Conservation (phyloP, 2,113 vertebrate species). For the Syngnathus typhle region DNA sequence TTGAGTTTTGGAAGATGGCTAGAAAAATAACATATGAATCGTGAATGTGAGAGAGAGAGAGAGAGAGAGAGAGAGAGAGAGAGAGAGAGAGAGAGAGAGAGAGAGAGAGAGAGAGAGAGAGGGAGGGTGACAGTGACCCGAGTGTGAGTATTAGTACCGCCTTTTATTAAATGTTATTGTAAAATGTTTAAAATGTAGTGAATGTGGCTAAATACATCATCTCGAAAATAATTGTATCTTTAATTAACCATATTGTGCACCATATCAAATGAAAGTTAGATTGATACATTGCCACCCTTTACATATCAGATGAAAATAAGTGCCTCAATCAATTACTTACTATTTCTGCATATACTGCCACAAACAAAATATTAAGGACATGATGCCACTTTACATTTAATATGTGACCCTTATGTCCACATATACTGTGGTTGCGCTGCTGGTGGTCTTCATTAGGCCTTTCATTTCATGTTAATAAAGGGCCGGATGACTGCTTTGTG, state of each 20-base stretch:
- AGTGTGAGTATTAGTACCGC: no score
- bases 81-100: no score
- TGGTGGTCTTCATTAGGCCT: slow-evolving; percentile 59
- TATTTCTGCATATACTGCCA: background rate
- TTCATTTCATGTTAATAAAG: slow-evolving; percentile 52
- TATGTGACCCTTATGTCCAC: slow-evolving; percentile 37
- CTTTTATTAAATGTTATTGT: no score
- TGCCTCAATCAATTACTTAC: background rate
- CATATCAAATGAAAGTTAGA: background rate
- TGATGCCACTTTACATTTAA: slow-evolving; percentile 15
- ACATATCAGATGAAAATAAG: background rate
- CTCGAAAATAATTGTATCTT: background rate
- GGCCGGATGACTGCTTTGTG: slow-evolving; percentile 31
- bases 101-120: no score
- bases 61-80: no score
- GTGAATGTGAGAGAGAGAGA: no score
- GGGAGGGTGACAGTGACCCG: no score
- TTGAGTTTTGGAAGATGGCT: no score
- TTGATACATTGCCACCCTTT: background rate
- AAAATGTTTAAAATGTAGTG: no score
- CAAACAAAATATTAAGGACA: slow-evolving; percentile 25
- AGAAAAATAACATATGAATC: no score
- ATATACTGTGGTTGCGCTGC: slow-evolving; percentile 37
- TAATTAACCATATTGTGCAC: background rate
- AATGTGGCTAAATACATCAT: background rate